Percentiles rank a stretch among this genome's conserved stretches.
These are phyloP conservation scores for Ichneumoninae sp. DNA, from an alignment of 2,888 invertebrate genomes.

Conservation along the genomic window DNA sequence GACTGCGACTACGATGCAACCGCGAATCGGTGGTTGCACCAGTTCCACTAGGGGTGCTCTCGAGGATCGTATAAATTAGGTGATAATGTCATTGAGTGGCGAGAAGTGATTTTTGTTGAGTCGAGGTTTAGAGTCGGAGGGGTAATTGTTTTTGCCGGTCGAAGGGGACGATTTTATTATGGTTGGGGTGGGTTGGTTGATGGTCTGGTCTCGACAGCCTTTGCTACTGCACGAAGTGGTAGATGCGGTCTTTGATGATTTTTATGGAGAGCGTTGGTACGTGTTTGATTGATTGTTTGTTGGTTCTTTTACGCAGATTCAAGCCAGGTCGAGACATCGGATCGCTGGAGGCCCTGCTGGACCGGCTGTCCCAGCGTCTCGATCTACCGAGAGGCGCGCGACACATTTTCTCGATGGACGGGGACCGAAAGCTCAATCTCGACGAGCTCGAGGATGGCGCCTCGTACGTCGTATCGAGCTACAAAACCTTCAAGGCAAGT, in stretches of 20 bases:
- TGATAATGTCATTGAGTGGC: no score
- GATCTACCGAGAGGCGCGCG: slow-evolving; percentile 95
- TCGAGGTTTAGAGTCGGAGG: no score
- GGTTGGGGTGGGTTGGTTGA: not conserved
- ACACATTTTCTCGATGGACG: slow-evolving; percentile 96
- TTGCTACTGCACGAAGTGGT: not conserved
- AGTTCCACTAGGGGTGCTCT: no score
- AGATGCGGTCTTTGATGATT: not conserved
- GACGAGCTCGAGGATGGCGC: slow-evolving; percentile 96
- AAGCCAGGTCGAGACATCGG: slow-evolving; percentile 95
- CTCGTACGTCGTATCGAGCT: slow-evolving; percentile 96
- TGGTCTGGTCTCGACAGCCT: not conserved
- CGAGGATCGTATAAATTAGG: not conserved
- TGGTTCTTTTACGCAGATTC: slow-evolving; percentile 85
- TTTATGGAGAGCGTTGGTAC: not conserved
- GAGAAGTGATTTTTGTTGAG: no score
- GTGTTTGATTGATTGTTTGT: not conserved
- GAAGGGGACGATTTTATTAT: not conserved
- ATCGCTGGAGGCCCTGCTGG: slow-evolving; percentile 93
- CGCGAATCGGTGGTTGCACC: no score
- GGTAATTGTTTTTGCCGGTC: no score
- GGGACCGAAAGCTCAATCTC: slow-evolving; percentile 92
- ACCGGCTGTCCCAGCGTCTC: slow-evolving; percentile 94
- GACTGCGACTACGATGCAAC: no score
- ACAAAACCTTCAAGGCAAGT: slow-evolving; percentile 95